phyloP scores from a whole-genome alignment of 2,888 invertebrate genomes.

The Lasioglossum vierecki region DNA sequence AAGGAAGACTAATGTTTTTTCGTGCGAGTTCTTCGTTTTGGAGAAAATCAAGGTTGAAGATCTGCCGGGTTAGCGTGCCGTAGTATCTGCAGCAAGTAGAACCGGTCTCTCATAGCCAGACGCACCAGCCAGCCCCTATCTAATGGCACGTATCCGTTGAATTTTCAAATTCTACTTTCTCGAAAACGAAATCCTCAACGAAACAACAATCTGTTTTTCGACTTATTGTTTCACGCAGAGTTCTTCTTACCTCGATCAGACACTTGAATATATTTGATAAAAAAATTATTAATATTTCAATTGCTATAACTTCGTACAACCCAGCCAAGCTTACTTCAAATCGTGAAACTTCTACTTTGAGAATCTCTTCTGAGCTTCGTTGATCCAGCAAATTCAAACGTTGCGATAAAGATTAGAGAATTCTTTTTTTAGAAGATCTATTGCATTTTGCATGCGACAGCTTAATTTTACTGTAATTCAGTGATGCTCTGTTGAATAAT shows the following conservation, averaged over 20 bases:
- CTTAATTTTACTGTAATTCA: not conserved
- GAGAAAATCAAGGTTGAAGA: not conserved
- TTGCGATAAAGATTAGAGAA: not conserved
- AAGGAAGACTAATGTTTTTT: not conserved
- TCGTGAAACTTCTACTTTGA: not conserved
- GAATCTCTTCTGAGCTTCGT: not conserved
- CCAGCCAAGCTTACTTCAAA: not conserved
- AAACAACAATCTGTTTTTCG: not conserved
- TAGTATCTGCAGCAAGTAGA: not conserved
- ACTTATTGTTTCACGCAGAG: not conserved
- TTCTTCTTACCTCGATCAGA: too few species aligned
- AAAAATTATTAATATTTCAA: not conserved
- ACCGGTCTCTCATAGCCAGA: not conserved
- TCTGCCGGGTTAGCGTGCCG: not conserved
- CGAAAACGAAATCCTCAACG: not conserved
- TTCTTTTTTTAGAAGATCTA: not conserved
- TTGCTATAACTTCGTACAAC: not conserved
- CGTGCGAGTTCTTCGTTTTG: not conserved
- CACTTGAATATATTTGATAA: not conserved
- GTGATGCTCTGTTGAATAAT: too few species aligned
- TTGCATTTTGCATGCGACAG: too few species aligned
- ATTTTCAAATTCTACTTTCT: not conserved
- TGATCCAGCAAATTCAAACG: not conserved
- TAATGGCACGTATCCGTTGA: not conserved
- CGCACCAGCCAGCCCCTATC: not conserved